Evolutionary conservation across 2,888 invertebrate species (phyloP), one percentile per base, ranked within the genome.

Genomic region (Endotricha flammealis): DNA sequence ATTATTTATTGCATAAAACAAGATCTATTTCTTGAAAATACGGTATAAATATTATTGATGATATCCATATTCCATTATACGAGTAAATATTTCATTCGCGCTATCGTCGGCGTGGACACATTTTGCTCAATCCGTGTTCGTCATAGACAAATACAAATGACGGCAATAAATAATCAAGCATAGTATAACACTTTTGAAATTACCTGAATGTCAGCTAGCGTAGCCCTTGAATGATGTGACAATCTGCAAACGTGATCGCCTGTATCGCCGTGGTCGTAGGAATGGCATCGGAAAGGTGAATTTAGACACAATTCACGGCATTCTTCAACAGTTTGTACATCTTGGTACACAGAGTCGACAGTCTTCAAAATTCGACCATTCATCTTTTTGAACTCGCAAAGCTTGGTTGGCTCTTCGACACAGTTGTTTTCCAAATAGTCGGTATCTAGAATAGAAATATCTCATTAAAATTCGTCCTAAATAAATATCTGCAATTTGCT

Each of bases 391-490:
- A 97, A 97, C 80, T 97, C 96, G 82, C 97, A 97, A 45, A 97
- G 88, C 74, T 95, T 96, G 31, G 95, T 95, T n/a, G 96, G 96
- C 65, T 97, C 96, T 62, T 95, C 95, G 20, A 96, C 95, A 76
- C 96, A 96, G 74, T 96, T 95, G 80, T 96, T 96, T 77, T 96
- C 96, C 83, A 96, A 89, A 80, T 95, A 96, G 68, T 96, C 96
- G 62, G 90, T 82, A 46, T 87, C 88, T 88, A 53, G 23, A 64
- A 53, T 6, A 46, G 41, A 37, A 28, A 29, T 24, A 29, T n/a
- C n/a, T n/a, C n/a, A n/a, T n/a, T n/a, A n/a, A n/a, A n/a, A n/a
- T n/a, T n/a, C n/a, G n/a, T 20, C 20, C n/a, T 2, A 20, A 20
- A 3, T 20, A 20, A 20, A 20, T 20, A 20, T 17, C 32, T n/a